Evolutionary conservation across 2,113 vertebrate genomes (phyloP).

Genomic region (Dunckerocampus dactyliophorus): DNA sequence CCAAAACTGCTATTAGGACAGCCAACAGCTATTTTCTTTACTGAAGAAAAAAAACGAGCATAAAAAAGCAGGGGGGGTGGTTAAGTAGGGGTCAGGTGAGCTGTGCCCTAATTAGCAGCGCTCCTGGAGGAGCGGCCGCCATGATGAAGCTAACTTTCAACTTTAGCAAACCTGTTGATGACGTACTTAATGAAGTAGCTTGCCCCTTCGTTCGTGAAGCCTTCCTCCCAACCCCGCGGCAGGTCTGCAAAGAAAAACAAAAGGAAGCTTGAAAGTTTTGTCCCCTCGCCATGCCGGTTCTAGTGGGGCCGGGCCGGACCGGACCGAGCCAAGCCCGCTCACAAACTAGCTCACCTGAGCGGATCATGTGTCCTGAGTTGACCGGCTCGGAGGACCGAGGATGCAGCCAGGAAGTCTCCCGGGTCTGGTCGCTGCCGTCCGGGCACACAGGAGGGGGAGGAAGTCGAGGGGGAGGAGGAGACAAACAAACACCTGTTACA

Average conservation of each 20-base stretch:
- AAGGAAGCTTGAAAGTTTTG: slow-evolving; percentile 36
- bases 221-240: slow-evolving; percentile 91
- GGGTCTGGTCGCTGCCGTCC: slow-evolving; percentile 78
- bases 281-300: not conserved
- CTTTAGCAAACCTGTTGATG: not conserved
- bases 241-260: slow-evolving; percentile 73
- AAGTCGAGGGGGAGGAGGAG: not conserved
- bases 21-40: not conserved
- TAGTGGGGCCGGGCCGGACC: not conserved
- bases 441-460: slow-evolving; percentile 15
- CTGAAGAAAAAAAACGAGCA: not conserved
- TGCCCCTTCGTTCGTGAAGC: slow-evolving; percentile 86
- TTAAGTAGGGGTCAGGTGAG: not conserved
- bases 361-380: slow-evolving; percentile 94
- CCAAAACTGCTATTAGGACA: too few relatives aligned
- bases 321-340: too few relatives aligned
- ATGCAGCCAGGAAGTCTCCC: slow-evolving; percentile 86
- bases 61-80: not conserved
- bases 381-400: slow-evolving; percentile 87
- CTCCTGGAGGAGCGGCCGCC: too few relatives aligned
- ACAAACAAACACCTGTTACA: slow-evolving; percentile 74
- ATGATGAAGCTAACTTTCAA: not conserved
- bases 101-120: not conserved
- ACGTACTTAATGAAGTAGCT: slow-evolving; percentile 96
- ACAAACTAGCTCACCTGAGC: slow-evolving; percentile 77